Conservation (phyloP, 2,888 invertebrate genomes). For the Mellilla xanthometata region DNA sequence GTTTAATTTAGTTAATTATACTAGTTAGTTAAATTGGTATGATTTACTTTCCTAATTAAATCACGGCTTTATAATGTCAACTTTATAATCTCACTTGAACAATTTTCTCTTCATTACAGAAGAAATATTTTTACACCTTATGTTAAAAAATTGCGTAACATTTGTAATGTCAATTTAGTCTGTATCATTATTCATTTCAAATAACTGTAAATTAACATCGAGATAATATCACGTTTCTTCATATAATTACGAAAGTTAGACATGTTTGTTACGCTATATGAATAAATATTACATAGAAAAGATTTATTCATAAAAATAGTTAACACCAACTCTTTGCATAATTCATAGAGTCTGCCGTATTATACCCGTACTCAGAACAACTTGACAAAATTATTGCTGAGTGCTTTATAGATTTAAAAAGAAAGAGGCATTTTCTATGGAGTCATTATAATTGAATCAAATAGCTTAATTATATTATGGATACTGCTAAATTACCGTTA, state of each 20-base stretch:
- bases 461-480: constrained; percentile 3
- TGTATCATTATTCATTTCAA: constrained; percentile 4
- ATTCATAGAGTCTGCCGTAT: constrained; percentile 16
- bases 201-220: constrained; percentile 12
- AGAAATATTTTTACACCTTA: too few relatives aligned
- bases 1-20: not conserved
- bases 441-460: constrained; percentile 1
- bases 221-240: constrained; percentile 17
- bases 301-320: constrained; percentile 17
- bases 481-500: constrained; percentile 6
- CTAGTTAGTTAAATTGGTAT: not conserved
- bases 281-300: constrained; percentile 22
- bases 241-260: constrained; percentile 26
- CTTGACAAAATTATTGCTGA: constrained; percentile 4
- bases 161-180: not conserved
- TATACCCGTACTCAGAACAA: constrained; percentile 1
- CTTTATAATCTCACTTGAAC: too few relatives aligned
- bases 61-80: not conserved
- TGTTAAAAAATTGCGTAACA: not conserved
- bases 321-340: constrained; percentile 17
- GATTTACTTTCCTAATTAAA: not conserved
- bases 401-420: too few relatives aligned
- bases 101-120: too few relatives aligned
- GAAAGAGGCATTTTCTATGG: too few relatives aligned
- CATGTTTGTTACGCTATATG: constrained; percentile 21